Evolutionary conservation across 2,888 invertebrate genomes (phyloP).

Genomic region (Diadromus collaris): DNA sequence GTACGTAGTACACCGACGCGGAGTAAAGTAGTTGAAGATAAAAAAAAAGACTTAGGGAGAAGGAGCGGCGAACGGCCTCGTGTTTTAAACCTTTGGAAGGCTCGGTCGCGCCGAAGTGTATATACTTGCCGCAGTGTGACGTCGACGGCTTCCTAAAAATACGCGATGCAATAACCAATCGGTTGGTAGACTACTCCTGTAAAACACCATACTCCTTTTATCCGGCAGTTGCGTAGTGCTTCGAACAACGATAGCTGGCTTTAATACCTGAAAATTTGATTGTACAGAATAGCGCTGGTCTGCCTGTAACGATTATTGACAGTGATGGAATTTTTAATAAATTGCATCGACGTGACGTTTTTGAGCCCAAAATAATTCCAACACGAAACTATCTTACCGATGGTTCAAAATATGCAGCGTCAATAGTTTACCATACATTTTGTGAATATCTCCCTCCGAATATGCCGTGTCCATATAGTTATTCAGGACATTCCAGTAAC

Average conservation of each 20-base stretch:
- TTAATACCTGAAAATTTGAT: background rate
- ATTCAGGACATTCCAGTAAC: background rate
- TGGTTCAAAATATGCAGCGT: background rate
- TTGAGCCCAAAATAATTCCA: background rate
- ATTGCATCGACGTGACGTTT: background rate
- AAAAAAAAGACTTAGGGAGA: conserved; percentile 15
- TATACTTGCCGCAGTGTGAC: conserved; percentile 14
- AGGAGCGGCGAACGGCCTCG: conserved; percentile 17
- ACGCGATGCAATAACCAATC: conserved; percentile 6
- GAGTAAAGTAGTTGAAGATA: background rate
- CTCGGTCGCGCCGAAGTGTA: conserved; percentile 7
- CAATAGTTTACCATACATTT: background rate
- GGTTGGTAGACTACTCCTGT: conserved; percentile 9
- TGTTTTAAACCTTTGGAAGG: conserved; percentile 35
- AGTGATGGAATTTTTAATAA: too few relatives aligned
- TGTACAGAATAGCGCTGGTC: conserved; percentile 2
- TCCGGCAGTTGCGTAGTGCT: background rate
- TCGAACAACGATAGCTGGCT: background rate
- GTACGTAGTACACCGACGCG: conserved; percentile 5
- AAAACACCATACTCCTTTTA: conserved; percentile 12
- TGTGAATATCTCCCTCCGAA: background rate
- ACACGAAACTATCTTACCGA: background rate
- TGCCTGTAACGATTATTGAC: background rate
- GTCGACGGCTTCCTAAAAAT: conserved; percentile 3
- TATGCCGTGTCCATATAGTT: background rate